Base-by-base conservation (phyloP, 1,140 invertebrate genomes). In the Patella vulgata region DNA sequence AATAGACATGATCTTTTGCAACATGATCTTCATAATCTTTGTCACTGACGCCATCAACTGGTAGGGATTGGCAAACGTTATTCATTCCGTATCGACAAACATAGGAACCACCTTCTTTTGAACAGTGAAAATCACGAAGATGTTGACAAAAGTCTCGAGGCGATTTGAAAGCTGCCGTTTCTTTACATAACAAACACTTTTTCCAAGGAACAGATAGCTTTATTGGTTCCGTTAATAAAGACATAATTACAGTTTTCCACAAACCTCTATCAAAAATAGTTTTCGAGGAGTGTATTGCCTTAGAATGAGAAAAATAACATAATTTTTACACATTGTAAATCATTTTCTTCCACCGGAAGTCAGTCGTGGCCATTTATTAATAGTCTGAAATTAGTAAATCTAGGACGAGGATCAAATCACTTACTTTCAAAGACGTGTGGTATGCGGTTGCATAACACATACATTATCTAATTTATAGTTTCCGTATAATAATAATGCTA, bases 61-160 rank as follows among this genome's bases (percentile, higher is more conserved):
- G 93, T 60, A 96, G 83, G 51, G 91, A 92, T 30, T 90, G 89
- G 79, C 94, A 96, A 11, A 96, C 91, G 19, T 88, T 89, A 85
- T 96, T 95, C 74, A 91, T 89, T 27, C 93, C 94, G 88, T 96
- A 96, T 71, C 90, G 90, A 80, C 93, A 96, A 11, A 95, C 89
- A 82, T 90, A 93, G 6, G 93, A 94, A 39, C 93, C 93, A 65
- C 94, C 93, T 85, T 96, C 93, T 72, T 90, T 89, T 6, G 91
- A 90, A 80, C 93, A 94, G 77, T 96, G 94, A 59, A 89, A 88
- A 53, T 90, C 89, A 66, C 91, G 86, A 60, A 96, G 84, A 84
- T 96, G 94, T 56, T 92, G 92, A 78, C 63, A 72, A 61, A 84
- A 84, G 43, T 83, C 81, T 47, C 64, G 63, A 2, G 83, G 73